Evolutionary conservation across 2,797 vertebrate genomes (phyloP), one percentile per base, ranked within the genome.

Genomic region (Trachurus trachurus): DNA sequence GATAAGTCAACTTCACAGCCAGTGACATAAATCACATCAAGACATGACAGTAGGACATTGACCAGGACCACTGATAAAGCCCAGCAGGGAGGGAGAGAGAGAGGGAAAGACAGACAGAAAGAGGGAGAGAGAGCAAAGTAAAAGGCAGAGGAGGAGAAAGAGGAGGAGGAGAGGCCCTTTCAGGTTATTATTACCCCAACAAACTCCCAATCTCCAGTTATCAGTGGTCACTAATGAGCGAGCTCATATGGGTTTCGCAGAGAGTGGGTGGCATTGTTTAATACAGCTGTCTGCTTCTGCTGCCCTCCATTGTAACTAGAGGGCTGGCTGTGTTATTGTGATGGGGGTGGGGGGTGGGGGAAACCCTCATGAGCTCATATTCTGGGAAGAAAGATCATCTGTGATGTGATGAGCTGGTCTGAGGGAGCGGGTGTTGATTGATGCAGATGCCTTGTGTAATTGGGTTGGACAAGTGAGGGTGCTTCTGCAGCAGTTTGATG

Each of bases 11-110:
- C 95, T 96, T 96, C 95, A 94, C 95, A 95, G 93, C 93, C 95
- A 58, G 85, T 93, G 95, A 96, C 96, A 96, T 97, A 96, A 97
- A 97, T 97, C 96, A 97, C 95, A 96, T 89, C 83, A 93, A 95
- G 95, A 96, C 95, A 96, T 96, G 96, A 96, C 96, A 96, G 95
- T 90, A 94, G 96, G 96, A 98, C 96, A 96, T 92, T 97, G 95
- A 97, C 94, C 97, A 98, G 96, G 95, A 93, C 95, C 89, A 72
- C 94, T 93, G 96, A 97, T 97, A 97, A 96, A 94, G 83, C 86
- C 76, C 88, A 92, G 88, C 89, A 91, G 92, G 90, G 93, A 90
- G 84, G 82, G 74, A 82, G 76, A 56, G 26, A 26, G 26, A 69
- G 71, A 75, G 64, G 50, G 78, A 59, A 66, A 78, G 57, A 69